phyloP scores from a whole-genome alignment of 2,888 invertebrate species.

The Nymphalis urticae region DNA sequence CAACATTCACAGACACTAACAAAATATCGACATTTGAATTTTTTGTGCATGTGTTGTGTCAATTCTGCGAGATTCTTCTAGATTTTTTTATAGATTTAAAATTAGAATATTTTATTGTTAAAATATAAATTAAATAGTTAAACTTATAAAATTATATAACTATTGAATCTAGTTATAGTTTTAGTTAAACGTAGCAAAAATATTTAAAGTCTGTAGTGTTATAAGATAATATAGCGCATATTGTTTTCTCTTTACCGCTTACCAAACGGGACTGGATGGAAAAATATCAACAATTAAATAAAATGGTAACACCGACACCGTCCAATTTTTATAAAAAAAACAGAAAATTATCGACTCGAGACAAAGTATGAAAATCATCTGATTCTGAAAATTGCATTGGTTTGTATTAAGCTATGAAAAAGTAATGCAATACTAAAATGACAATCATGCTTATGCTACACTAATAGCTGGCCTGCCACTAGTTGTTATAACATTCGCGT shows the following conservation, averaged over 20 bases:
- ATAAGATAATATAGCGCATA: conserved; percentile 70
- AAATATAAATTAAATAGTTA: conserved; percentile 23
- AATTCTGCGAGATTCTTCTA: conserved; percentile 29
- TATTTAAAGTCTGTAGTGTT: conserved; percentile 22
- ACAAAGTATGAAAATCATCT: conserved; percentile 98
- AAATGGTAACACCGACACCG: conserved; percentile 54
- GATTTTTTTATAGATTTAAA: conserved; percentile 25
- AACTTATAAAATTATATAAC: background rate
- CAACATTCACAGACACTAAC: conserved; percentile 30
- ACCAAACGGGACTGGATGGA: conserved; percentile 73
- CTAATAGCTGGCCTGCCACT: conserved; percentile 10
- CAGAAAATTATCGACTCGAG: conserved; percentile 98
- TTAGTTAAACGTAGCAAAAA: conserved; percentile 41
- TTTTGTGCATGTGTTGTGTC: conserved; percentile 29
- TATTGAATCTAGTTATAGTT: conserved; percentile 10
- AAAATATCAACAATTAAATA: conserved; percentile 45
- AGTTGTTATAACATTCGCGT: too few species aligned
- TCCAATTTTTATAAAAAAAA: conserved; percentile 48
- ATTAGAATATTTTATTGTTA: conserved; percentile 15
- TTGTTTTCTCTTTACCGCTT: conserved; percentile 78
- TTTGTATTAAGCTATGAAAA: conserved; percentile 79
- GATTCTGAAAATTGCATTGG: conserved; percentile 98
- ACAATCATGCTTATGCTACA: conserved; percentile 29
- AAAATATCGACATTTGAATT: conserved; percentile 12
- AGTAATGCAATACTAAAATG: conserved; percentile 28